These are phyloP conservation scores for Rugalucina vietnamica DNA, from an alignment of 2,888 invertebrate genomes.

Conservation along the genomic window DNA sequence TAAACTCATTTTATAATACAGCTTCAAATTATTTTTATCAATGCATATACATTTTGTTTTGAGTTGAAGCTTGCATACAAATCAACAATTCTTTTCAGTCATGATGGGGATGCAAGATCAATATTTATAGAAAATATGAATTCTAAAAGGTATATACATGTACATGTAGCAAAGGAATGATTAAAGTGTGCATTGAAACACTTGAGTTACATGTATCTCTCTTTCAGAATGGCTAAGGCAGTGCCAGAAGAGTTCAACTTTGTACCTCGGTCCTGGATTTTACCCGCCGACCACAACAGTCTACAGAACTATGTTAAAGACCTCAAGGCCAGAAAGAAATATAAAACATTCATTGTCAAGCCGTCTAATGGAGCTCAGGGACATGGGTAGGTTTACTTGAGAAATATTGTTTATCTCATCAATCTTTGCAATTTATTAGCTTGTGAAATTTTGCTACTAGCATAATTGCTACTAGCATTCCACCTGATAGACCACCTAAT, in stretches of 20 bases:
- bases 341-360: constrained; percentile 82
- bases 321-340: constrained; percentile 80
- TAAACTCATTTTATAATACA: too few relatives aligned
- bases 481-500: too few relatives aligned
- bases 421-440: too few relatives aligned
- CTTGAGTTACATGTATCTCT: neutral
- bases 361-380: constrained; percentile 84
- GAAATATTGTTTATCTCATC: too few relatives aligned
- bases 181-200: neutral
- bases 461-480: too few relatives aligned
- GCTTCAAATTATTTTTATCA: too few relatives aligned
- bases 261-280: constrained; percentile 83
- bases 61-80: too few relatives aligned
- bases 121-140: too few relatives aligned
- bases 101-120: too few relatives aligned
- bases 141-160: neutral
- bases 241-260: constrained; percentile 83
- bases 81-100: too few relatives aligned
- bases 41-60: too few relatives aligned
- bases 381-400: constrained; percentile 83
- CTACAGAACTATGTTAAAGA: constrained; percentile 81
- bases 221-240: constrained; percentile 80
- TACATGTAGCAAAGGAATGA: neutral
- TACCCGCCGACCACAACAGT: constrained; percentile 81
- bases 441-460: too few relatives aligned